Base-by-base conservation (phyloP, 2,888 invertebrate species). In the Drosophila niveifrons region DNA sequence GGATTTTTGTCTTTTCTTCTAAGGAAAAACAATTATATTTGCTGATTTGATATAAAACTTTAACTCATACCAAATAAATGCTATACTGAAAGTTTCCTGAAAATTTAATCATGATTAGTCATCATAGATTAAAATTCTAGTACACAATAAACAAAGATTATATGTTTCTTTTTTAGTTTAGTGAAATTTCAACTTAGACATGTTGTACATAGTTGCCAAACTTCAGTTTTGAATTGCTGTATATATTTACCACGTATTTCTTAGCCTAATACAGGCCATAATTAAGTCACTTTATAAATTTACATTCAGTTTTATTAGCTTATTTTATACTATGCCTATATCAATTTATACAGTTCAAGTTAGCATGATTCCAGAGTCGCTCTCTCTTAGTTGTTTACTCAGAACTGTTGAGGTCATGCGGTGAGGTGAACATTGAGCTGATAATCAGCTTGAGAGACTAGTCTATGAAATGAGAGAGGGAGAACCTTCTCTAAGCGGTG, bases 361-460 rank as follows among this genome's bases (percentile, higher is more conserved):
- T 41, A 41, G 15, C 39, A 41, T 41, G 39, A 6, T 41, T 41
- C 15, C 39, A 41, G 13, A 41, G 15, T 41, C 39, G 8, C 6
- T n/a, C 13, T 39, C 39, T 41, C 39, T 13, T 10, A 41, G 13
- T 44, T 56, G 66, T 62, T 61, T 59, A 61, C 65, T 67, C 11
- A 41, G 13, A 44, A 23, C 29, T 41, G n/a, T n/a, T 59, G 73
- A 77, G 75, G 75, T 75, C 75, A 73, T 44, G 52, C 13, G 10
- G 31, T 63, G 39, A 61, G 13, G 31, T 63, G 43, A 61, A 57
- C 73, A 62, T 75, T 75, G 75, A 75, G 67, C 78, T 64, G 53
- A 55, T 50, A 73, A 75, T 77, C 72, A 18, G 39, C 13, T 41
- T 28, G 18, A 44, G 34, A n/a, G 55, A 56, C 8, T 41, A 56